Evolutionary conservation across 1,140 invertebrate species (phyloP), one percentile per base, ranked within the genome.

Genomic region (Drosophila truncata): DNA sequence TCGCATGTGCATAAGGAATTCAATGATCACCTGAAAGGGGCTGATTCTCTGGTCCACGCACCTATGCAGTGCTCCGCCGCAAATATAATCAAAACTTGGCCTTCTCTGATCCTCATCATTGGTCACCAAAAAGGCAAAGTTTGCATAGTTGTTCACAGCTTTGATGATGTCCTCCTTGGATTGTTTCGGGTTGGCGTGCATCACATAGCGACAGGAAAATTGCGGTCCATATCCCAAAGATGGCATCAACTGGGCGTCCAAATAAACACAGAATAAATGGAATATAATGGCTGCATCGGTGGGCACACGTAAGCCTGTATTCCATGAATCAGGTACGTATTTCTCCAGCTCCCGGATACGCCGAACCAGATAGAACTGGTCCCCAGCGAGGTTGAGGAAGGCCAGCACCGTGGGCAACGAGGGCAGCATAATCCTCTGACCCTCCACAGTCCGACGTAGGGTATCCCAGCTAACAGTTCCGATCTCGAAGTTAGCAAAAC

Each of bases 311-410:
- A 95, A 33, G 93, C 92, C 96, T 41, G 95, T 94, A 92, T 96
- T 96, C 97, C 97, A 98, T 65, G 95, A 97, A 64, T 96, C 95
- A 65, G 95, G 96, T 94, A 97, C 95, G 75, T 96, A 97, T 25
- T 95, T 95, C 1, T 95, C 94, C 7, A 98, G 93, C 66, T 96
- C 96, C 93, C 94, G 95, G 14, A 98, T 96, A 80, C 97, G 94
- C 54, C 95, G 95, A 2, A 97, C 95, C 10, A 98, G 90, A 93
- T 97, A 98, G 91, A 97, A 96, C 84, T 97, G 97, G 94, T 97
- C 96, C 4, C 94, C 94, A 4, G 95, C 95, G 5, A 96, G 87
- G 80, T 97, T 96, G 55, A 98, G 92, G 91, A 97, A 98, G 1
- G 96, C 96, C 11, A 98, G 92, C 5, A 98, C 80, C 27, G 94